These are phyloP conservation scores for Caenorhabditis wallacei DNA, from an alignment of 2,888 invertebrate genomes.

Conservation along the genomic window DNA sequence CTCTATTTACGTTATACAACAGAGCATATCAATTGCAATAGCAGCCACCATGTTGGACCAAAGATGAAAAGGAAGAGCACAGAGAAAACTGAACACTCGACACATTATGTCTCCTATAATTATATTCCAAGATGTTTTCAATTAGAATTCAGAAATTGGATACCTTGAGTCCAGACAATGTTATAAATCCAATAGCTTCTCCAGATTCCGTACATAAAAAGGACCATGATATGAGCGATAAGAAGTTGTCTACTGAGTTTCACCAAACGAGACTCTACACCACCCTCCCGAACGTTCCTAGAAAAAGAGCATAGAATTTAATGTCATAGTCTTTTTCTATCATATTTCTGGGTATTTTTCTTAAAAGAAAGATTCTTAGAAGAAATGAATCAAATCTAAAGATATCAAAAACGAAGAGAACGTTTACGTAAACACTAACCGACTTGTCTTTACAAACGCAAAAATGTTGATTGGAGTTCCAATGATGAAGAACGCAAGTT, in stretches of 20 bases:
- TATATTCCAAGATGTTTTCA: background rate
- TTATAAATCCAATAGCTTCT: conserved; percentile 79
- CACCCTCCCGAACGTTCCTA: conserved; percentile 72
- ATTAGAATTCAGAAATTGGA: background rate
- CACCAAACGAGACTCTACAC: conserved; percentile 76
- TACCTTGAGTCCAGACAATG: conserved; percentile 78
- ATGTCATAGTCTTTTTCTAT: background rate
- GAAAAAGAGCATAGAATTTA: conserved; percentile 3
- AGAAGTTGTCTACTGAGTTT: conserved; percentile 76
- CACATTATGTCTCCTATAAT: conserved; percentile 75
- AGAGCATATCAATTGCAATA: conserved; percentile 80
- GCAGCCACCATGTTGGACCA: conserved; percentile 82
- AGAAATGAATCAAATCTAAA: background rate
- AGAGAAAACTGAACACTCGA: conserved; percentile 76
- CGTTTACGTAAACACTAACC: conserved; percentile 58
- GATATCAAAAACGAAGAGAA: conserved; percentile 3
- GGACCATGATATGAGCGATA: conserved; percentile 79
- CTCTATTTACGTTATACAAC: conserved; percentile 75
- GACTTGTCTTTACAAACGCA: conserved; percentile 73
- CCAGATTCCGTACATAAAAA: conserved; percentile 80
- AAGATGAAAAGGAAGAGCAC: conserved; percentile 79
- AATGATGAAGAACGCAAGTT: conserved; percentile 77
- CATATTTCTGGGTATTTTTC: too few relatives aligned
- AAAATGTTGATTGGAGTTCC: conserved; percentile 78
- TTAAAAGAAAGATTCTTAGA: background rate